Conservation (phyloP, 2,113 vertebrate genomes). For the Cephalophus harveyi region DNA sequence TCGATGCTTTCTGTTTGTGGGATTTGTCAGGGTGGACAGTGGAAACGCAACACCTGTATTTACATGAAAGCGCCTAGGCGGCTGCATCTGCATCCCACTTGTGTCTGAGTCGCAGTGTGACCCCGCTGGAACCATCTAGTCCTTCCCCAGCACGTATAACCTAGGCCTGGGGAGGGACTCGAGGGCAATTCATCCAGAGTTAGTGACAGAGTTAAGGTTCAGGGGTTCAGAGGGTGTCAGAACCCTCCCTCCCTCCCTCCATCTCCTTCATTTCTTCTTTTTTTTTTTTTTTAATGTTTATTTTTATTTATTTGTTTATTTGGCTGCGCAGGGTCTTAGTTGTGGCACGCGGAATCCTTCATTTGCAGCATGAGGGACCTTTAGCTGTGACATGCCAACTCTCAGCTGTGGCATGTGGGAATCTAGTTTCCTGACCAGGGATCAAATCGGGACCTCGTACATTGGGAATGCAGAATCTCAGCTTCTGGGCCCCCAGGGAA, state of each 20-base stretch:
- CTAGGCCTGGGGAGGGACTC: neutral
- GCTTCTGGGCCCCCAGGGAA: neutral
- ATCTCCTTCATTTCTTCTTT: no score
- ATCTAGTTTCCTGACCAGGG: neutral
- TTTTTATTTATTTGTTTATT: neutral
- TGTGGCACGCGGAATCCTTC: neutral
- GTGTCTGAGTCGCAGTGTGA: neutral
- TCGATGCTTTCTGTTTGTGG: conserved; percentile 21
- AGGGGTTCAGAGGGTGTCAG: neutral
- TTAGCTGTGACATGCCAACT: neutral
- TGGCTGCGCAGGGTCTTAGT: neutral
- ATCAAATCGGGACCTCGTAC: neutral
- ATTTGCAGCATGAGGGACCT: neutral
- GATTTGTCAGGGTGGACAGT: neutral
- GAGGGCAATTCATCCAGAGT: neutral
- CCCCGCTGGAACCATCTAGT: neutral
- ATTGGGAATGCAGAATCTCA: neutral
- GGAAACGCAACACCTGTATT: conserved; percentile 13
- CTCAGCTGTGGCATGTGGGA: neutral
- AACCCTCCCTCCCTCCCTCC: neutral
- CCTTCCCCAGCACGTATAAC: neutral
- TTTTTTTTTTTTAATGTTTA: neutral
- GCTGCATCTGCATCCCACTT: neutral
- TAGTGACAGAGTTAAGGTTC: neutral
- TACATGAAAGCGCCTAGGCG: neutral